These are phyloP conservation scores for Isaurus tuberculatus DNA, from an alignment of 92 coral and sea anemone species.

Conservation along the genomic window DNA sequence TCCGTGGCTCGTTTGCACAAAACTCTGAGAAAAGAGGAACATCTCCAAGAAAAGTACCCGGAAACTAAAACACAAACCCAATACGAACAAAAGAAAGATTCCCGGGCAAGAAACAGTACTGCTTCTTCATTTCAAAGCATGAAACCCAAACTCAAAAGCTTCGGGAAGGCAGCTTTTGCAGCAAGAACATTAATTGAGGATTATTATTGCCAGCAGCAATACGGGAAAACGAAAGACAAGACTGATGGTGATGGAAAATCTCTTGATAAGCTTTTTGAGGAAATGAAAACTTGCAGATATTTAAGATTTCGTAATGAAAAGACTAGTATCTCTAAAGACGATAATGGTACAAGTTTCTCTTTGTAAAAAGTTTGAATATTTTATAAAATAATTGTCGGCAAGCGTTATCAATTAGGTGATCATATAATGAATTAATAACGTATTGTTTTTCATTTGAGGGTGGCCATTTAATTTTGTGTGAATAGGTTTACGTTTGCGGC, in stretches of 20 bases:
- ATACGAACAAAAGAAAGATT: not conserved
- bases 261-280: slow-evolving; percentile 59
- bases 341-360: too few relatives aligned
- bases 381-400: too few relatives aligned
- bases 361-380: too few relatives aligned
- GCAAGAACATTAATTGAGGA: slow-evolving; percentile 41
- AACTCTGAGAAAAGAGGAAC: not conserved
- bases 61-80: too few relatives aligned
- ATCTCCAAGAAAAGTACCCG: not conserved
- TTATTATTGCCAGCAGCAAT: slow-evolving; percentile 41
- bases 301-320: slow-evolving; percentile 36
- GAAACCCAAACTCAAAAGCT: slow-evolving; percentile 32
- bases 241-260: slow-evolving; percentile 14
- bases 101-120: not conserved
- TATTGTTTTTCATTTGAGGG: too few relatives aligned
- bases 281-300: slow-evolving; percentile 64
- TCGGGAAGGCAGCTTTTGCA: slow-evolving; percentile 46
- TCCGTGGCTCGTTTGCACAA: slow-evolving; percentile 19
- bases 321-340: too few relatives aligned
- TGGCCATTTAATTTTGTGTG: too few relatives aligned
- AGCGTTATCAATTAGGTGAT: too few relatives aligned
- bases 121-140: slow-evolving; percentile 2
- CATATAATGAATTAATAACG: too few relatives aligned
- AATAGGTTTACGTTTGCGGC: too few relatives aligned
- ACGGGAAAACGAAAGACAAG: not conserved